Base-by-base conservation (phyloP, 2,113 vertebrate species). In the Ahaetulla prasina region DNA sequence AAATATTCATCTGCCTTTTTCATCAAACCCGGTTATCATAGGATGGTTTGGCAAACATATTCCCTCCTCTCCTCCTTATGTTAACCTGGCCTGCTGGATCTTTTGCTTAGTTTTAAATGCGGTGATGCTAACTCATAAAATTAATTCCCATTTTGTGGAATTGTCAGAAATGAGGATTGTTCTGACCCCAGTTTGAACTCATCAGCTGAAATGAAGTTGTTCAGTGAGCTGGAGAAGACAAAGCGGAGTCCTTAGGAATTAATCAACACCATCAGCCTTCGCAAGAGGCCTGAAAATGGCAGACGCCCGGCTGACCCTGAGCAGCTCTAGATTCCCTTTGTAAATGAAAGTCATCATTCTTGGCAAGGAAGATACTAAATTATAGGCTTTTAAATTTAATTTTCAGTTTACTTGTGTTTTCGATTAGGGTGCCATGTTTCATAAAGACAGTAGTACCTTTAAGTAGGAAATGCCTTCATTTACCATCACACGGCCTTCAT, bases 141-240 rank as follows among this genome's bases (percentile, higher is more conserved):
- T 99, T 98, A 98, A 99, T 99, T 98, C 97, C 97, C 98, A 98
- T 98, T 98, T 97, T 93, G 96, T 97, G 97, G 98, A 98, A 98
- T 98, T 99, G 99, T 99, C 98, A 98, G 98, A 98, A 98, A 98
- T 98, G 98, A 99, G 98, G 98, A 98, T 98, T 97, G 97, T 98
- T 98, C 98, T 99, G 99, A 99, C 99, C 99, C 96, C 96, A 95
- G 97, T 96, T 97, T 99, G 99, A 99, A 99, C 99, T 99, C 99
- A 99, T 99, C 99, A 99, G 98, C 97, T 96, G 98, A 98, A 99
- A 99, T 99, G 99, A 99, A 99, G 98, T 99, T 99, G 99, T 98
- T 99, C 99, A 99, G 96, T 98, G 98, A 98, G 98, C 98, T 99
- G 99, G 98, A 98, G 98, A 99, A 99, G 99, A 99, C 98, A 98